A percentile compares a stretch with the other conserved stretches of the same genome.
Evolutionary conservation across 2,797 vertebrate genomes (phyloP).

Genomic region (Syngnathus acus): DNA sequence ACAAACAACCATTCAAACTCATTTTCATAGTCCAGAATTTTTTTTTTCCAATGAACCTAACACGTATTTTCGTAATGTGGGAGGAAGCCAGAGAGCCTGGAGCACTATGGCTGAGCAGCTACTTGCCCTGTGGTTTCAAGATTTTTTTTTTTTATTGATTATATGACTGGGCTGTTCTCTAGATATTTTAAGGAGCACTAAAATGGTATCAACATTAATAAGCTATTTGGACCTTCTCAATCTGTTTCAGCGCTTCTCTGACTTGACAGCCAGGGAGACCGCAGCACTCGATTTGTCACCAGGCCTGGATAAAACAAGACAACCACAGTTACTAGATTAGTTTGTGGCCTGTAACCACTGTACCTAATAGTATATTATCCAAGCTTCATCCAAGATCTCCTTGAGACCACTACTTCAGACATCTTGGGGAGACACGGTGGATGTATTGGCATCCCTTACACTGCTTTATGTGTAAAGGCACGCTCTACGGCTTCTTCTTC

Average conservation of each 20-base stretch:
- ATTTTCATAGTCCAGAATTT: too few relatives aligned
- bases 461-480: conserved; percentile 1
- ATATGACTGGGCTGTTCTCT: not conserved
- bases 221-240: conserved; percentile 66
- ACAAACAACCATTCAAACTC: too few relatives aligned
- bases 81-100: not conserved
- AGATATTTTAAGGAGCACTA: conserved; percentile 45
- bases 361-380: conserved; percentile 72
- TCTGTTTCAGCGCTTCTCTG: conserved; percentile 71
- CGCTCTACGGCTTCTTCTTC: too few relatives aligned
- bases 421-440: conserved; percentile 40
- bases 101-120: not conserved
- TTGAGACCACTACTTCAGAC: conserved; percentile 62
- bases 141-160: not conserved
- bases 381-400: conserved; percentile 56
- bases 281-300: conserved; percentile 70
- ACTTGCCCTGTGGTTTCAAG: not conserved
- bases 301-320: conserved; percentile 73
- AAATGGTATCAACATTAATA: conserved; percentile 62
- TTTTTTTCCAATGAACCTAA: too few relatives aligned
- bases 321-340: conserved; percentile 75
- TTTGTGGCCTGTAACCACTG: conserved; percentile 73
- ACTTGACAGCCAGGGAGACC: conserved; percentile 71
- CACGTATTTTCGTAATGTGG: not conserved
- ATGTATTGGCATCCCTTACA: conserved; percentile 36